Evolutionary conservation across 2,113 vertebrate genomes (phyloP).

Genomic region (Macrotus californicus): DNA sequence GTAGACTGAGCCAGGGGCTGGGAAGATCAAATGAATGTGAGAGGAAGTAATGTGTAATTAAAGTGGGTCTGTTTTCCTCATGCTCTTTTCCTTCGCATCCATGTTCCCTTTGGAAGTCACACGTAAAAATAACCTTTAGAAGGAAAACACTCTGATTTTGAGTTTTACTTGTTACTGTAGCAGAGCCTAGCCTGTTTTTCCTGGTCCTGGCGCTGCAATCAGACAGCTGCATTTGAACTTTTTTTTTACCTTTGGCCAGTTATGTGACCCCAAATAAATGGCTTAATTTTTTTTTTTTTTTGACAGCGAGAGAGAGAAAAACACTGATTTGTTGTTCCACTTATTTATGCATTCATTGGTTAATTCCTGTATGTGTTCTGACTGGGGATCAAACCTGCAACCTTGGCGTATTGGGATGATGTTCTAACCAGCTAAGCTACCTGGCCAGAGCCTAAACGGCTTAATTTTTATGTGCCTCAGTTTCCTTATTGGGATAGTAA

Average conservation of each 20-base stretch:
- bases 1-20: neutral
- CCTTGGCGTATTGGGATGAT: too few relatives aligned
- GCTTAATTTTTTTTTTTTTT: too few relatives aligned
- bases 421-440: too few relatives aligned
- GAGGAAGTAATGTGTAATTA: neutral
- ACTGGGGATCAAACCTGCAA: too few relatives aligned
- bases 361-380: too few relatives aligned
- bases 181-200: neutral
- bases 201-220: neutral
- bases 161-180: neutral
- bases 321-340: too few relatives aligned
- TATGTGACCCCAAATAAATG: neutral
- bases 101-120: neutral
- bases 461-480: neutral
- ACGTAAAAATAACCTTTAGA: neutral
- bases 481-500: neutral
- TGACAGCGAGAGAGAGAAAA: too few relatives aligned
- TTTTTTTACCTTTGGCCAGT: neutral
- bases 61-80: neutral
- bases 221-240: neutral
- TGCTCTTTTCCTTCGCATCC: neutral
- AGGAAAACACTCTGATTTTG: neutral
- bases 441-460: neutral
- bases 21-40: neutral
- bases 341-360: too few relatives aligned